phyloP scores from a whole-genome alignment of 1,140 invertebrate genomes.

The Drosophila malerkotliana region DNA sequence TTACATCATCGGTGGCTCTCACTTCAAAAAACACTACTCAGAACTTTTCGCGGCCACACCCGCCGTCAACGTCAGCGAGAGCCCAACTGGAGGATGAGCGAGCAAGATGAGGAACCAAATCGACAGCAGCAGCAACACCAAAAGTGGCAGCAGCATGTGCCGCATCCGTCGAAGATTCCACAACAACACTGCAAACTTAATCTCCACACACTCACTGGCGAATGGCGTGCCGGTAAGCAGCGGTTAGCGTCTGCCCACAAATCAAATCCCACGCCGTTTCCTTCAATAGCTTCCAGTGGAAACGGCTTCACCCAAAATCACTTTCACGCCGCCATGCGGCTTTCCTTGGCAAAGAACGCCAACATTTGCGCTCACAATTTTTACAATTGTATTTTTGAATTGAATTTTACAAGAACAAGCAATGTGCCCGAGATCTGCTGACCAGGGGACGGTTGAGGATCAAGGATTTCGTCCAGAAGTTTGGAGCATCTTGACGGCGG shows the following conservation, averaged over 20 bases:
- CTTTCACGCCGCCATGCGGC: conserved; percentile 59
- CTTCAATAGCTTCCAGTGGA: neutral
- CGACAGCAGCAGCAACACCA: neutral
- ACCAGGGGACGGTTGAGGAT: conserved; percentile 5
- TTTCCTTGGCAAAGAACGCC: conserved; percentile 63
- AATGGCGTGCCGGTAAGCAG: conserved; percentile 53
- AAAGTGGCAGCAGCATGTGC: neutral
- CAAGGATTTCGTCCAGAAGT: conserved; percentile 52
- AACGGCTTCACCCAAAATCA: conserved; percentile 13
- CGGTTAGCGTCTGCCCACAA: conserved; percentile 37
- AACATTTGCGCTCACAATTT: conserved; percentile 3
- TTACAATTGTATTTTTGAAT: conserved; percentile 8
- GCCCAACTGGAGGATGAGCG: conserved; percentile 14
- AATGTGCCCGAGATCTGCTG: conserved; percentile 14
- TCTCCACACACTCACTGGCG: conserved; percentile 36
- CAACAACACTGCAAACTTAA: neutral
- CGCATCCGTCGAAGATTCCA: conserved; percentile 13
- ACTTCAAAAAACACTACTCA: neutral
- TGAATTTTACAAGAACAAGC: conserved; percentile 1
- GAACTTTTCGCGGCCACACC: conserved; percentile 49
- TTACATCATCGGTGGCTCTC: conserved; percentile 28
- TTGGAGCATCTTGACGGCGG: conserved; percentile 2
- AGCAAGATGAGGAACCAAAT: conserved; percentile 11
- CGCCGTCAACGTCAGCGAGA: conserved; percentile 31
- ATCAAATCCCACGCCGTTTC: conserved; percentile 18